Base-by-base conservation (phyloP, 2,888 invertebrate genomes). In the Dryobota labecula region DNA sequence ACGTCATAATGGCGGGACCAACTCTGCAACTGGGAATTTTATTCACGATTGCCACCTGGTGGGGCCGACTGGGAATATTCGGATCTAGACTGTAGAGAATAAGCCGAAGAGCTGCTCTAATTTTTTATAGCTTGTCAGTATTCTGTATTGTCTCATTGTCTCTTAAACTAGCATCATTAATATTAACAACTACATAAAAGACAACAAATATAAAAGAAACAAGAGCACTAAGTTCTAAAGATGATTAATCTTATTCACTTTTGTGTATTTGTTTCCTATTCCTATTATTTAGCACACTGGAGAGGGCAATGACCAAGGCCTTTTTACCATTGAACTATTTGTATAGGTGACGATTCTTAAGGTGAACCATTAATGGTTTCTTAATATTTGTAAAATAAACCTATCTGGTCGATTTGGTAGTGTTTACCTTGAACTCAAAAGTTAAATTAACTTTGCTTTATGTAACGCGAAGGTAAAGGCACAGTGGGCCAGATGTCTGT, bases 251-350 rank as follows among this genome's bases (percentile, higher is more conserved):
- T 45, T 57, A 62, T 65, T 71, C 58, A 68, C 41, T 73, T 53
- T 58, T 53, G 45, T 78, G 47, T 60, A 38, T 76, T 76, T 65
- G 33, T 68, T 78, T 67, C 74, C 62, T 77, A 76, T 76, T 63
- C 71, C 56, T 74, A 71, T 45, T 73, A 71, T 77, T 79, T 76
- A 30, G 65, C 58, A 70, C 61, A 69, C 53, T 43, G 45, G 45
- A 64, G 69, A 77, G 88, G 86, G 84, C 86, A 75, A 79, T 86
- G 86, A 87, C 87, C 87, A 86, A 84, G 78, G 82, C 75, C 73
- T 77, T 66, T 62, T 82, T 69, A 69, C 71, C 76, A 84, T 83
- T 84, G 70, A 75, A 81, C 68, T 73, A 61, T 77, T 84, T 76
- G 80, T 84, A 76, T 82, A 75, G 57, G 80, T 81, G 85, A 86